phyloP scores from a whole-genome alignment of 2,113 vertebrate genomes.

The Sinocyclocheilus anshuiensis region DNA sequence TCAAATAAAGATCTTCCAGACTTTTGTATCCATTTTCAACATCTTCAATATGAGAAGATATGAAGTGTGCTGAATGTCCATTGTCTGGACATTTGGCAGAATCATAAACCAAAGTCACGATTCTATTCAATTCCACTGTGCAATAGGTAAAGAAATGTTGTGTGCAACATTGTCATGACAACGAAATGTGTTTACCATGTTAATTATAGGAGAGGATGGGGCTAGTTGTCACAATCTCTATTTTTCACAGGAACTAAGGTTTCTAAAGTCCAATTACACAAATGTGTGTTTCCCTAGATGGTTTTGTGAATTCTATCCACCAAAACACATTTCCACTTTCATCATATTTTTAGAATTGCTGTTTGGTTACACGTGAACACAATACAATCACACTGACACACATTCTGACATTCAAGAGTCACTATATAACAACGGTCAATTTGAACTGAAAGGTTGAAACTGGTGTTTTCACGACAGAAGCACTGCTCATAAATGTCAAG shows the following conservation, averaged over 20 bases:
- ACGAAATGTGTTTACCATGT: not conserved
- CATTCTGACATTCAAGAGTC: not conserved
- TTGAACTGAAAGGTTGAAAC: not conserved
- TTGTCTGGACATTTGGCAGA: not conserved
- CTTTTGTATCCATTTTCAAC: not conserved
- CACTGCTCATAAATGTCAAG: not conserved
- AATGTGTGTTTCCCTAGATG: not conserved
- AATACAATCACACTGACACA: not conserved
- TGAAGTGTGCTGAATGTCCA: too few species aligned
- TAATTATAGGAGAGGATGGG: not conserved
- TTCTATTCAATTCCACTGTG: not conserved
- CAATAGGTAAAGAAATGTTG: not conserved
- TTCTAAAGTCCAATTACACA: not conserved
- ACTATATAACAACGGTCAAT: not conserved
- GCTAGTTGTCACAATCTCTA: not conserved
- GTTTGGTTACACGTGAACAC: not conserved
- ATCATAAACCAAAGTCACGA: not conserved
- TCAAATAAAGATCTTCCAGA: not conserved
- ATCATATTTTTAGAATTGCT: not conserved
- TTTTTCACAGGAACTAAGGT: not conserved
- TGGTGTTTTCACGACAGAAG: slow-evolving; percentile 1
- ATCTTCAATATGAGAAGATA: not conserved
- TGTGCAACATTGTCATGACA: not conserved
- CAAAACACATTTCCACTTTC: not conserved
- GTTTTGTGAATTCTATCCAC: not conserved